Base-by-base conservation (phyloP, 2,888 invertebrate species). In the Malthinus seriepunctatus region DNA sequence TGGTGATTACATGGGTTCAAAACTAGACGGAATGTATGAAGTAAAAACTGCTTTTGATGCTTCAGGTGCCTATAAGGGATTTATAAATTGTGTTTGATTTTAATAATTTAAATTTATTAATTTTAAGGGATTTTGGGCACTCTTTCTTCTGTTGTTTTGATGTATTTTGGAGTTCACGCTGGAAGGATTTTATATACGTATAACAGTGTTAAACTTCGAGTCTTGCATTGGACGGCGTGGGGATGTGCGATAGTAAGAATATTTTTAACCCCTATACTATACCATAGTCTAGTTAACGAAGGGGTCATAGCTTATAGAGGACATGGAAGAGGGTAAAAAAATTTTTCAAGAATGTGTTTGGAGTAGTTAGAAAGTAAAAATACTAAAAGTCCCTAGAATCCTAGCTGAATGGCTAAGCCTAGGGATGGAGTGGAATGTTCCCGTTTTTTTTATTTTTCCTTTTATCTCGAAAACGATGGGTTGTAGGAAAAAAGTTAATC, bases 151-250 rank as follows among this genome's bases (percentile, higher is more conserved):
- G 80, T 85, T 46, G 77, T 90, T 51, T 83, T 87, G 45, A 88
- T 89, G 8, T 88, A 86, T 71, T 81, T 90, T 38, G 90, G 90
- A 0, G 87, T 88, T 0, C 88, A 92, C 76, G 90, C 91, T 48
- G 91, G 91, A 0, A 84, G 90, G 71, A 87, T 91, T 68, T 82
- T 92, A 73, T 79, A 88, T 48, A 84, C 85, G 1, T 90, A 87
- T 68, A 85, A 85, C 67, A 85, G 84, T 58, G 83, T 85, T 14
- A 80, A 80, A 77, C 82, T 73, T 42, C 80, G 84, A 70, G 72
- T 84, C 2, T 68, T 78, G 35, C 79, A 88, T 64, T 87, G 87
- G 84, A 37, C 82, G 1, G 55, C 78, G 8, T 88, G 87, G 86
- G 82, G 82, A 34, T 7, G 81, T 15, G 8, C 80, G 14, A 78